Conservation (phyloP, 2,797 vertebrate genomes). For the Odontamblyopus rebecca region DNA sequence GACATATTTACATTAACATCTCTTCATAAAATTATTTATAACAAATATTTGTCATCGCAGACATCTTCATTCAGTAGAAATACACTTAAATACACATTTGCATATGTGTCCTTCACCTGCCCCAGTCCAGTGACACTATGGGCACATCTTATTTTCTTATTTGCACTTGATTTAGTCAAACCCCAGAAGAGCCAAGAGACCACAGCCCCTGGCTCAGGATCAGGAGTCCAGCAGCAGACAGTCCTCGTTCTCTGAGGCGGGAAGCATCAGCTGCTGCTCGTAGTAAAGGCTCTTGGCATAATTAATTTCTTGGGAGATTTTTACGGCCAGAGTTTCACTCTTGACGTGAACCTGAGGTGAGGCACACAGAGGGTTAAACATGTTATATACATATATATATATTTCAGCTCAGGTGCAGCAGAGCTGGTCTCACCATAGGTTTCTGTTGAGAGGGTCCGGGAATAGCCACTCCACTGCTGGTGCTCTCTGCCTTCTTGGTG, state of each 20-base stretch:
- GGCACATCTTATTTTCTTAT: constrained; percentile 13
- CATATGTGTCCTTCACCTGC: constrained; percentile 45
- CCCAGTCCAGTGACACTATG: constrained; percentile 3
- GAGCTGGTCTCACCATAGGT: constrained; percentile 87
- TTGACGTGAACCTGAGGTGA: constrained; percentile 90
- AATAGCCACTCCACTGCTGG: constrained; percentile 89
- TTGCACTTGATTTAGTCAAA: constrained; percentile 24
- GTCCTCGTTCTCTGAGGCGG: constrained; percentile 85
- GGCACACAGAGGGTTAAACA: not conserved
- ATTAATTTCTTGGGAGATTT: constrained; percentile 97
- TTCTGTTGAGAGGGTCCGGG: constrained; percentile 96
- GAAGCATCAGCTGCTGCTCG: constrained; percentile 96
- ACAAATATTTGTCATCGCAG: constrained; percentile 56
- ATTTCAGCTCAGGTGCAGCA: too few relatives aligned
- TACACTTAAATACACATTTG: constrained; percentile 50
- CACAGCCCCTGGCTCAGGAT: constrained; percentile 4
- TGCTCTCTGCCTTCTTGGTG: constrained; percentile 93
- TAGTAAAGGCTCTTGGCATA: constrained; percentile 99
- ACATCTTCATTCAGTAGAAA: constrained; percentile 73
- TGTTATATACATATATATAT: too few relatives aligned
- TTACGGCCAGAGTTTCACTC: constrained; percentile 88
- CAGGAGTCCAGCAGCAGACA: constrained; percentile 88
- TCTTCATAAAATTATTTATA: constrained; percentile 62
- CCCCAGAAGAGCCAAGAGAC: constrained; percentile 14
- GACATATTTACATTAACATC: constrained; percentile 65